Percentiles rank a stretch among this genome's conserved stretches.
phyloP scores from a whole-genome alignment of 2,888 invertebrate genomes.

The Chrysotoxum bicinctum region DNA sequence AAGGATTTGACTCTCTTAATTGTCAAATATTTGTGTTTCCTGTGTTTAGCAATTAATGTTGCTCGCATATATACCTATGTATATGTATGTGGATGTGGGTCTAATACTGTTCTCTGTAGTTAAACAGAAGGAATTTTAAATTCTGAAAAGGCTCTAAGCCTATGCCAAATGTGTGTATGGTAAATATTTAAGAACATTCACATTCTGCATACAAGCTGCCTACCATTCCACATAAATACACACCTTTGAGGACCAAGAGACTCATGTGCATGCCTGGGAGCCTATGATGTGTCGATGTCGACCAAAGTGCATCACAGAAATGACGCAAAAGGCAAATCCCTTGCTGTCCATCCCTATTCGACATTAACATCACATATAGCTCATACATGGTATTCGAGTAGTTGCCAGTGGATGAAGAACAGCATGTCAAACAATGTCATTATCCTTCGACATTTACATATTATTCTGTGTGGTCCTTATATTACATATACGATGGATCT shows the following conservation, averaged over 20 bases:
- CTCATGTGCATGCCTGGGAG: background rate
- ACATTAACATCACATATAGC: constrained; percentile 35
- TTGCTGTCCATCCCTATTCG: constrained; percentile 9
- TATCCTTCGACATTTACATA: constrained; percentile 71
- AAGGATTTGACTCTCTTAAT: constrained; percentile 74
- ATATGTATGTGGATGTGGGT: background rate
- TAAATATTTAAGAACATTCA: constrained; percentile 70
- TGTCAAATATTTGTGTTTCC: constrained; percentile 77
- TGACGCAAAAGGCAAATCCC: constrained; percentile 35
- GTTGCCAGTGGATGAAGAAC: constrained; percentile 59
- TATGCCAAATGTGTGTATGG: constrained; percentile 57
- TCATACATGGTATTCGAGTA: background rate
- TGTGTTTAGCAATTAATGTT: constrained; percentile 77
- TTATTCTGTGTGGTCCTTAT: constrained; percentile 30
- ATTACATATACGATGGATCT: background rate
- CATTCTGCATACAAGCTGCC: constrained; percentile 21
- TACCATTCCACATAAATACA: background rate
- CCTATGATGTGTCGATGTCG: constrained; percentile 16
- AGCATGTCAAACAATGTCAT: constrained; percentile 71
- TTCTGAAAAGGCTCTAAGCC: constrained; percentile 61
- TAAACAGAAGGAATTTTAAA: constrained; percentile 53
- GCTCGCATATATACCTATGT: constrained; percentile 8
- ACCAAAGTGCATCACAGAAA: constrained; percentile 20
- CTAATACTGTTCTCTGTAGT: background rate
- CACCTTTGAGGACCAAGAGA: constrained; percentile 19